phyloP scores from a whole-genome alignment of 2,113 vertebrate genomes.

The Cynoglossus semilaevis region DNA sequence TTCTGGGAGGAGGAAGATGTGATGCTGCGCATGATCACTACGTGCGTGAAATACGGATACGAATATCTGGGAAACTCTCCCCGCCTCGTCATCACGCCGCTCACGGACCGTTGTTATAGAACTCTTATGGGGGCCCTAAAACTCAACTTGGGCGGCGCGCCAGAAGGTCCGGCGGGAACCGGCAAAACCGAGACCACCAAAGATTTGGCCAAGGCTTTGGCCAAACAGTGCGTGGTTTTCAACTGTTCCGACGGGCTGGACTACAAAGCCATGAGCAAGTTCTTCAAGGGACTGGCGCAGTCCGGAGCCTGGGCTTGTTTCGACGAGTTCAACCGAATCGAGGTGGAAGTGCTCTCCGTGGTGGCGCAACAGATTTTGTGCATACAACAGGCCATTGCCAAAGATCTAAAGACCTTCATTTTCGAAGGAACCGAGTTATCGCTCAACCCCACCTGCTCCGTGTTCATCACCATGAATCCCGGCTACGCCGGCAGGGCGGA shows the following conservation, averaged over 20 bases:
- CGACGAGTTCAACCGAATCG: slow-evolving; percentile 94
- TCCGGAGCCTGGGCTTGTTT: slow-evolving; percentile 95
- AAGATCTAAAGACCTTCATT: slow-evolving; percentile 81
- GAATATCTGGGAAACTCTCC: slow-evolving; percentile 92
- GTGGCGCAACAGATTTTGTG: slow-evolving; percentile 92
- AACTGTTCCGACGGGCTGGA: slow-evolving; percentile 94
- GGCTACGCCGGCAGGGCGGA: slow-evolving; percentile 92
- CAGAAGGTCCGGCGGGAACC: slow-evolving; percentile 94
- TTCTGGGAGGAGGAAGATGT: slow-evolving; percentile 84
- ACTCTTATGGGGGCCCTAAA: slow-evolving; percentile 94
- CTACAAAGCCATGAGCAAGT: slow-evolving; percentile 96
- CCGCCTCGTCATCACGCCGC: slow-evolving; percentile 89
- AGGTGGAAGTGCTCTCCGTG: slow-evolving; percentile 94
- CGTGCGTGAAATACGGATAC: slow-evolving; percentile 86
- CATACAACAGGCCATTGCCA: slow-evolving; percentile 88
- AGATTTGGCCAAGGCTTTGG: slow-evolving; percentile 92
- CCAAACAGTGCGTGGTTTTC: slow-evolving; percentile 97
- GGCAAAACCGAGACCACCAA: slow-evolving; percentile 97
- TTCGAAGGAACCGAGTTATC: slow-evolving; percentile 91
- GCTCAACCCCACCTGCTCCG: slow-evolving; percentile 88
- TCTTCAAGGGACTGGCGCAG: slow-evolving; percentile 93
- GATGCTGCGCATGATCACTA: slow-evolving; percentile 88
- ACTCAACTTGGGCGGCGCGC: slow-evolving; percentile 90
- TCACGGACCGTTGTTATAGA: slow-evolving; percentile 94
- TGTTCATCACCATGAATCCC: slow-evolving; percentile 96